Evolutionary conservation across 2,888 invertebrate species (phyloP).

Genomic region (Sphaeridia pumilis): DNA sequence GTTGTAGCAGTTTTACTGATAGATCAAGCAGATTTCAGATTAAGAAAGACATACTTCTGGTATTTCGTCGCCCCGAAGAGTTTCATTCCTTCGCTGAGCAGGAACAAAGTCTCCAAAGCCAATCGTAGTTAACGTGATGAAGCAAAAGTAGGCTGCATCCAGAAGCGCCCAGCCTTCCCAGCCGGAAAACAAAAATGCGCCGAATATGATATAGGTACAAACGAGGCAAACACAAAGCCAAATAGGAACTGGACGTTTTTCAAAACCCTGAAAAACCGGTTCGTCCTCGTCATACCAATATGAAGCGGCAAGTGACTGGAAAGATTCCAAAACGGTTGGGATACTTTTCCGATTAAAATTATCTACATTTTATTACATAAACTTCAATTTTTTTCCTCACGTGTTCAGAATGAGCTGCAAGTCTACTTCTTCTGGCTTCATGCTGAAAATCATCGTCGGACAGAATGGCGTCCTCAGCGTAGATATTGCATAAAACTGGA

Average conservation of each 20-base stretch:
- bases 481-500: constrained; percentile 31
- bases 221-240: constrained; percentile 29
- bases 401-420: constrained; percentile 5
- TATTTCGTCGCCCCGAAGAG: constrained; percentile 14
- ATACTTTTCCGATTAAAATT: not conserved
- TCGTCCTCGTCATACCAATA: constrained; percentile 20
- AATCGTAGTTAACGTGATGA: constrained; percentile 79
- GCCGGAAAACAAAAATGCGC: constrained; percentile 25
- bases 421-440: constrained; percentile 11
- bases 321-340: not conserved
- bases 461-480: constrained; percentile 33
- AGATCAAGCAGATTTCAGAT: not conserved
- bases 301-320: not conserved
- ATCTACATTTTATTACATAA: no score
- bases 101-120: constrained; percentile 29
- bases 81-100: constrained; percentile 20
- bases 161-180: constrained; percentile 45
- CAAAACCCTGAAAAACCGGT: constrained; percentile 27
- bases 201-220: constrained; percentile 18
- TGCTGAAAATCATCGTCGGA: constrained; percentile 19
- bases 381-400: not conserved
- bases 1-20: not conserved
- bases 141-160: constrained; percentile 86
- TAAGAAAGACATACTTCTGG: constrained; percentile 12
- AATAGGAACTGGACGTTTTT: constrained; percentile 29